A percentile compares a stretch with the other conserved stretches of the same genome.
These are phyloP conservation scores for Theonella swinhoei DNA, from an alignment of 37 sponge, comb jelly and placozoan species.

Conservation along the genomic window DNA sequence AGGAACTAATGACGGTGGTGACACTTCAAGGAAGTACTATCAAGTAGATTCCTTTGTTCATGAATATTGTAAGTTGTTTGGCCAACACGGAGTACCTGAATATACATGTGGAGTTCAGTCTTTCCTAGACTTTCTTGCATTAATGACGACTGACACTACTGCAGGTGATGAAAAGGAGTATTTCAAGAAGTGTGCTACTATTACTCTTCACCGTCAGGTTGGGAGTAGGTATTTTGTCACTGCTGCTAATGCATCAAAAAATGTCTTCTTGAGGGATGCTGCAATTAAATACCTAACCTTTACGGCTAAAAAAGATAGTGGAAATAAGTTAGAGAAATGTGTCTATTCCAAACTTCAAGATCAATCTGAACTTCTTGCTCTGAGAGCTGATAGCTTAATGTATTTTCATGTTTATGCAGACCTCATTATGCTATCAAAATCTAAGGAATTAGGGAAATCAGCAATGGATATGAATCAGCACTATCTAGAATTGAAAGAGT, in stretches of 20 bases:
- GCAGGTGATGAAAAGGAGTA: constrained; percentile 16
- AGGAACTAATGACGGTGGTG: not conserved
- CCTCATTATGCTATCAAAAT: constrained; percentile 47
- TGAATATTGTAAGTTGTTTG: constrained; percentile 56
- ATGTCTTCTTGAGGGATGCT: constrained; percentile 31
- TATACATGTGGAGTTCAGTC: constrained; percentile 36
- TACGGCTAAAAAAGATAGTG: constrained; percentile 18
- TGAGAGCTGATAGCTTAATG: constrained; percentile 42
- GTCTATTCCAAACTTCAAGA: constrained; percentile 33
- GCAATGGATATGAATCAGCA: constrained; percentile 38
- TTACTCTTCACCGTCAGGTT: constrained; percentile 27
- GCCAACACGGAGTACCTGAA: constrained; percentile 32
- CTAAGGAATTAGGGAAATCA: constrained; percentile 29
- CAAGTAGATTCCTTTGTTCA: constrained; percentile 44
- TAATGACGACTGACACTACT: constrained; percentile 3
- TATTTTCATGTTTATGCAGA: constrained; percentile 44
- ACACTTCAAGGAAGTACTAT: constrained; percentile 7
- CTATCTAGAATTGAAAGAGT: constrained; percentile 22
- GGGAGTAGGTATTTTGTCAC: constrained; percentile 60
- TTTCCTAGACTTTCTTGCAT: constrained; percentile 43
- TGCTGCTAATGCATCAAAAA: constrained; percentile 48
- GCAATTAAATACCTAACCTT: constrained; percentile 33
- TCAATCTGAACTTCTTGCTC: constrained; percentile 4
- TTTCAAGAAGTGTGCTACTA: constrained; percentile 13
- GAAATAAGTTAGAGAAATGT: constrained; percentile 37